Base-by-base conservation (phyloP, 2,888 invertebrate species). In the Archips xylosteana region DNA sequence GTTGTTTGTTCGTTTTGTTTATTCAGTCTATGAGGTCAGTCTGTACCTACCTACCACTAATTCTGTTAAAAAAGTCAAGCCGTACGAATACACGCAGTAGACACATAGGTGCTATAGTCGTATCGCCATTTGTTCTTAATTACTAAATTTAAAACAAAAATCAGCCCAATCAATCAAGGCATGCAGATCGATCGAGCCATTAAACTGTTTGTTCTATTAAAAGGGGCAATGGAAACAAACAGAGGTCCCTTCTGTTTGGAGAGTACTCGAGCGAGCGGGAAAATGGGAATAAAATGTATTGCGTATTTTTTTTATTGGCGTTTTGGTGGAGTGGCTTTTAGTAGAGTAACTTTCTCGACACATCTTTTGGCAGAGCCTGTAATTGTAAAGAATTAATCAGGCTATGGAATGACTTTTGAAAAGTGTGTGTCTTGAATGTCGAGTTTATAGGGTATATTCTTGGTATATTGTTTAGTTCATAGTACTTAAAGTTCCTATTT, bases 181-280 rank as follows among this genome's bases (percentile, higher is more conserved):
- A 70, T 70, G 70, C 80, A 73, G 68, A 83, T 83, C 79, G 79
- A 80, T 75, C 73, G 74, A 76, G 81, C 90, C 89, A 91, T 90
- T 89, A 89, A 80, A 80, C 78, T 92, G 92, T 92, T 92, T 91
- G 90, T 85, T 90, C 85, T 86, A 88, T 91, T 91, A 91, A 89
- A 90, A 91, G 89, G 91, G 89, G 85, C 87, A 87, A 82, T 84
- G 84, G 85, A 85, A 85, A 88, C 88, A 90, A 89, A 89, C 87
- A 88, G 74, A 66, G 81, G 79, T 82, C 84, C 85, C 85, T 85
- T 80, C 78, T 89, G 86, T 89, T 87, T 89, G 85, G 82, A 78
- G 78, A 83, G 84, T 83, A 82, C 85, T 87, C 82, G 83, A 84
- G 78, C 78, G 78, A 75, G 42, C 59, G 12, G 66, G 69, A 54